phyloP scores from a whole-genome alignment of 1,140 invertebrate genomes.

The Homalodisca vitripennis region DNA sequence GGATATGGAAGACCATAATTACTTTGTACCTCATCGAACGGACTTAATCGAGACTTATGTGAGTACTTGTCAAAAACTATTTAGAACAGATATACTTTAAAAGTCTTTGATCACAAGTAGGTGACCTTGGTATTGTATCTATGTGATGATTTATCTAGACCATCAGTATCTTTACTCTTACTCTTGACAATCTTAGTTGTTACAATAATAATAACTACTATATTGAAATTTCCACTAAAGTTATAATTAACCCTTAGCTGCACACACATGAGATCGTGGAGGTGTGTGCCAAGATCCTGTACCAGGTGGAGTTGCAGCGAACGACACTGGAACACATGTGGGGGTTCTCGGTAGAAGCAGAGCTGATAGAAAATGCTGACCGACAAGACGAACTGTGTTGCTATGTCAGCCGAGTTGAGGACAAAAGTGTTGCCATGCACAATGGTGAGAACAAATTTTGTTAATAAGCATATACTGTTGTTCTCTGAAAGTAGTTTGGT shows the following conservation, averaged over 20 bases:
- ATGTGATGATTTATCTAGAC: too few relatives aligned
- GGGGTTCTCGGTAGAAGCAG: constrained; percentile 96
- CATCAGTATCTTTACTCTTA: too few relatives aligned
- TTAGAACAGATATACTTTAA: too few relatives aligned
- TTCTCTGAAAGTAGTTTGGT: too few relatives aligned
- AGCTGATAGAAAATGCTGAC: constrained; percentile 93
- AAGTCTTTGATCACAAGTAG: too few relatives aligned
- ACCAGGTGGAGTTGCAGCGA: constrained; percentile 91
- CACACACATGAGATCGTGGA: constrained; percentile 95
- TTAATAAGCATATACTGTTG: too few relatives aligned
- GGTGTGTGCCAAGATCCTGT: constrained; percentile 94
- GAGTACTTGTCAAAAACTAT: too few relatives aligned
- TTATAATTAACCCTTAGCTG: too few relatives aligned
- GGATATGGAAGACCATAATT: constrained; percentile 94
- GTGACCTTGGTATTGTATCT: too few relatives aligned
- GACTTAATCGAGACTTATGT: constrained; percentile 95
- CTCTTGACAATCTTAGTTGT: too few relatives aligned
- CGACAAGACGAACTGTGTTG: constrained; percentile 95
- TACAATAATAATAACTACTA: too few relatives aligned
- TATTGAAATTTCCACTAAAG: too few relatives aligned
- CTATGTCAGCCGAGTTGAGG: constrained; percentile 93
- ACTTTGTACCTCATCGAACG: constrained; percentile 89
- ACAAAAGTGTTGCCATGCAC: constrained; percentile 91
- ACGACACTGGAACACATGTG: constrained; percentile 92
- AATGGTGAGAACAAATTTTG: constrained; percentile 91